Evolutionary conservation across 2,888 invertebrate species (phyloP), one percentile per base, ranked within the genome.

Genomic region (Hemaris fuciformis): DNA sequence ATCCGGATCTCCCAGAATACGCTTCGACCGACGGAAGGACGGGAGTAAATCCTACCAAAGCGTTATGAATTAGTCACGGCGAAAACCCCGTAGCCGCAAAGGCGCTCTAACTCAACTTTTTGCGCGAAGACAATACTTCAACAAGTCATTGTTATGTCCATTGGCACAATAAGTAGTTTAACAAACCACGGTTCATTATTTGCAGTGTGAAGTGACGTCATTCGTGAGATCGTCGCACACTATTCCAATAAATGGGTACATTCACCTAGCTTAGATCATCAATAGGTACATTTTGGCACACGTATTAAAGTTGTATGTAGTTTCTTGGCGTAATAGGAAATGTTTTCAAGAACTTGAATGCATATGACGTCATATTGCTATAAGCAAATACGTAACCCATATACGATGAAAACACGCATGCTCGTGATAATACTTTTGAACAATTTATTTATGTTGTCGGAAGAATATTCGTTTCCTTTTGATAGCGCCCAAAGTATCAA

Each of bases 211-310:
- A 15, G 15, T 60, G 48, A 48, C 48, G 48, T 60, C 60, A 60
- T 60, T 10, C 1, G 48, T 46, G 22, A 8, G 38, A 38, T 23
- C 10, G 25, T 41, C 38, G 25, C 48, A 41, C 48, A 41, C 48
- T 34, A 18, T 41, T 60, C 38, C 25, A 48, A 23, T 38, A 60
- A 59, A 48, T 15, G 61, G 67, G 73, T 65, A 61, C 72, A 63
- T 73, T 73, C 68, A 73, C 72, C 73, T 69, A 45, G 61, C 59
- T 73, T 74, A 80, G 74, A 77, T 79, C 81, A 80, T 75, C 69
- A 62, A 38, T 59, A 62, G 62, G 57, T 38, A 27, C n/a, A 46
- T 20, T 46, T 57, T 57, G 27, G 53, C 53, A 18, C 18, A 46
- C 46, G 23, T 46, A n/a, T 25, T 15, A n/a, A 7, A 48, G 8